Percentiles rank a stretch among this genome's conserved stretches.
Evolutionary conservation across 2,797 vertebrate genomes (phyloP).

Genomic region (Botia almorhae): DNA sequence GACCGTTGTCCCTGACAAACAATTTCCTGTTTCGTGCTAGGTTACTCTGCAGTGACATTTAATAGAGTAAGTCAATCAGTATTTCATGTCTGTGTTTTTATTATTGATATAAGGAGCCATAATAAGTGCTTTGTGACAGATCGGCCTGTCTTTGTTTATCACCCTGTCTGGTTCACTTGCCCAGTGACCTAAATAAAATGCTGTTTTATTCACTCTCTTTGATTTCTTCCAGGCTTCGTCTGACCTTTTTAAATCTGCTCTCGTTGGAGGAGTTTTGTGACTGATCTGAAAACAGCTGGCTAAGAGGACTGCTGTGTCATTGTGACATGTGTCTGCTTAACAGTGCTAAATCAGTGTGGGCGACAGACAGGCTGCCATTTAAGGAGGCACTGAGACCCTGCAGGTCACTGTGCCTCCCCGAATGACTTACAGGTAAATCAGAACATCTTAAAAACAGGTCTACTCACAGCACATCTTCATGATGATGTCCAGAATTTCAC

Average conservation of each 20-base stretch:
- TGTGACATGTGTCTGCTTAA: neutral
- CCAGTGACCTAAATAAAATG: neutral
- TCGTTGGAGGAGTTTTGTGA: neutral
- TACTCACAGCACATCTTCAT: slow-evolving; percentile 99
- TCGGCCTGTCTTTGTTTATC: neutral
- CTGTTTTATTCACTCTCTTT: neutral
- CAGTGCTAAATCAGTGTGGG: neutral
- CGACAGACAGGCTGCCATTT: slow-evolving; percentile 11
- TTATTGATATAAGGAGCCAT: neutral
- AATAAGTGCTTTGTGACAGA: neutral
- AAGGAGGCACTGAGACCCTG: slow-evolving; percentile 5
- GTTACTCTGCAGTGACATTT: neutral
- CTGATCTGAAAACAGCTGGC: slow-evolving; percentile 14
- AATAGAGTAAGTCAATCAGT: neutral
- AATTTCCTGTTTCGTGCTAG: neutral
- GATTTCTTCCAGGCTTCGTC: neutral
- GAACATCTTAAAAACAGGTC: slow-evolving; percentile 5
- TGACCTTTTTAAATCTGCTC: neutral
- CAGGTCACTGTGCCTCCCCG: neutral
- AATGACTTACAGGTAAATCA: slow-evolving; percentile 12
- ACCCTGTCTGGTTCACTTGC: neutral
- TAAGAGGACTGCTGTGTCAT: neutral
- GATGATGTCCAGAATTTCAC: slow-evolving; percentile 98
- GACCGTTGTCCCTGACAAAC: too few species aligned
- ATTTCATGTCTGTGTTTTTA: too few species aligned